Evolutionary conservation across 1,140 invertebrate genomes (phyloP).

Genomic region (Saccostrea cuccullata): DNA sequence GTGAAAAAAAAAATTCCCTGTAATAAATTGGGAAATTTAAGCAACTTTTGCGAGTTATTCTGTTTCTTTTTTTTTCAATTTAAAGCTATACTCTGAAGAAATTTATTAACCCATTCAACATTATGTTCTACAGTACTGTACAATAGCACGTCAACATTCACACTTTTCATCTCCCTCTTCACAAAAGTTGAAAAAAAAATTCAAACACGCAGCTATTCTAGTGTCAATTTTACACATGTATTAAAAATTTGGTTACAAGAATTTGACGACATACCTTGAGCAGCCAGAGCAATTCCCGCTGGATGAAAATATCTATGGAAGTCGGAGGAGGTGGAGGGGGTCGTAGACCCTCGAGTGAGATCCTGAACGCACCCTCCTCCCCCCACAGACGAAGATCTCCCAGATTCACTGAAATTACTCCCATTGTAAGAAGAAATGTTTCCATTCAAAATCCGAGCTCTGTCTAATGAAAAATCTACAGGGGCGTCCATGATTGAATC

Average conservation of each 20-base stretch:
- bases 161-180: neutral
- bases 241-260: neutral
- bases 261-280: conserved; percentile 40
- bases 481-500: conserved; percentile 51
- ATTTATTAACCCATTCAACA: neutral
- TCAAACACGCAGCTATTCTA: neutral
- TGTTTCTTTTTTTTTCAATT: neutral
- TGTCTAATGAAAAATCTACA: conserved; percentile 51
- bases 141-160: neutral
- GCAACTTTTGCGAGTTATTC: neutral
- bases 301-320: conserved; percentile 41
- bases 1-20: neutral
- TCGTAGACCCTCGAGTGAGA: conserved; percentile 23
- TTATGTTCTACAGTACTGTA: neutral
- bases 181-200: neutral
- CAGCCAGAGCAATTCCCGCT: conserved; percentile 8
- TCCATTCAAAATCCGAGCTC: conserved; percentile 46
- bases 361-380: conserved; percentile 33
- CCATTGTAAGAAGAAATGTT: conserved; percentile 43
- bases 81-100: neutral
- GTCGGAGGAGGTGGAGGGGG: conserved; percentile 13
- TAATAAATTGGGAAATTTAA: neutral
- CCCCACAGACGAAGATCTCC: conserved; percentile 27
- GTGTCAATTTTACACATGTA: neutral
- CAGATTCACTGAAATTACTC: conserved; percentile 35